Evolutionary conservation across 1,140 invertebrate genomes (phyloP).

Genomic region (Notospermus geniculatus): DNA sequence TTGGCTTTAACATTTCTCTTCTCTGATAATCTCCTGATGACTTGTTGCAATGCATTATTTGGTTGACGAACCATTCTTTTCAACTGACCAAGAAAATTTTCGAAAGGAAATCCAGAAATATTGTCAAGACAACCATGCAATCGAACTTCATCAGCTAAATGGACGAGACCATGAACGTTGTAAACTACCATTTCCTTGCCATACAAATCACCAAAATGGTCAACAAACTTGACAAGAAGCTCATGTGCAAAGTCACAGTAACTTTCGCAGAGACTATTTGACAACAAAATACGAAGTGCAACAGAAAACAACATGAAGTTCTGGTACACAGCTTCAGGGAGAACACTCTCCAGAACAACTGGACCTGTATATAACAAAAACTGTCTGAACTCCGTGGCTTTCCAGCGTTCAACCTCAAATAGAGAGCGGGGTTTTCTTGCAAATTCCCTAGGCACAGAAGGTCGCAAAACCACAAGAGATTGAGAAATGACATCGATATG

Average conservation of each 20-base stretch:
- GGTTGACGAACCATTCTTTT: constrained; percentile 27
- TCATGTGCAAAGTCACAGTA: constrained; percentile 28
- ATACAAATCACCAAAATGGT: constrained; percentile 22
- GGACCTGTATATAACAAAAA: constrained; percentile 54
- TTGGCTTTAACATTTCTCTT: background rate
- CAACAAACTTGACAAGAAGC: constrained; percentile 34
- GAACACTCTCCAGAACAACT: constrained; percentile 36
- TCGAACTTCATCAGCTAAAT: constrained; percentile 46
- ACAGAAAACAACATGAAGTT: constrained; percentile 45
- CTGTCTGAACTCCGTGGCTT: constrained; percentile 55
- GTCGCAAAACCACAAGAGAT: background rate
- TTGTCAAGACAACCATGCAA: constrained; percentile 45
- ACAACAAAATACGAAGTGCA: constrained; percentile 37
- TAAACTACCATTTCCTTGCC: constrained; percentile 31
- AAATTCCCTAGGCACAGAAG: constrained; percentile 43
- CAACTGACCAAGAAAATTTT: constrained; percentile 47
- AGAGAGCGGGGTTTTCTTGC: constrained; percentile 45
- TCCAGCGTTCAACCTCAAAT: constrained; percentile 45
- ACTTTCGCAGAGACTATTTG: constrained; percentile 6
- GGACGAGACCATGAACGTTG: constrained; percentile 36
- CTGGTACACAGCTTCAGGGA: constrained; percentile 38
- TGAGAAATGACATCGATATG: background rate
- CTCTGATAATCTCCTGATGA: constrained; percentile 1
- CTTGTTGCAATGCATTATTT: constrained; percentile 9
- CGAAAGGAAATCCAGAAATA: constrained; percentile 51